phyloP scores from a whole-genome alignment of 2,113 vertebrate species.

The Anarrhichthys ocellatus region DNA sequence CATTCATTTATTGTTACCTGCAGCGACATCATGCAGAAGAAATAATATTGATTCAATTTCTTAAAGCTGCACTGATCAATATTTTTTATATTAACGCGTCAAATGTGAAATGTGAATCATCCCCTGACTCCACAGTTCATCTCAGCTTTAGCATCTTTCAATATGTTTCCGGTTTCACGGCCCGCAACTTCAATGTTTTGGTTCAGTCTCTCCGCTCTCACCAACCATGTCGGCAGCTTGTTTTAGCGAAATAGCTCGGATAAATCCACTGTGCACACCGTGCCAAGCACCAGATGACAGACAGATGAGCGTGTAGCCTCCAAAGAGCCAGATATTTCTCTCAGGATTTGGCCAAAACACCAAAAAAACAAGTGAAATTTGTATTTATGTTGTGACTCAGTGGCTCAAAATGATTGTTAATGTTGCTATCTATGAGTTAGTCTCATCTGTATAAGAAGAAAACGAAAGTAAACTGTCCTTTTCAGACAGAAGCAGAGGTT shows the following conservation, averaged over 20 bases:
- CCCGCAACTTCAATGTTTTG: neutral
- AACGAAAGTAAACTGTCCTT: neutral
- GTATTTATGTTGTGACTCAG: neutral
- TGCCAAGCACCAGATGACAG: neutral
- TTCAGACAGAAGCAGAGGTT: neutral
- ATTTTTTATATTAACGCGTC: neutral
- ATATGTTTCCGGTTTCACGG: no score
- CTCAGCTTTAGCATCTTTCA: neutral
- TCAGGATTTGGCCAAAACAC: neutral
- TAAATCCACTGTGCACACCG: neutral
- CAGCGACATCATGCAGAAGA: neutral
- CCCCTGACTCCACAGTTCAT: neutral
- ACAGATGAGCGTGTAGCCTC: neutral
- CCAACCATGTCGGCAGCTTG: neutral
- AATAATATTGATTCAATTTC: neutral
- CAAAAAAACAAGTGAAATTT: neutral
- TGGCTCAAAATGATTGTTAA: neutral
- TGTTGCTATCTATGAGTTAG: neutral
- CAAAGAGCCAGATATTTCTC: neutral
- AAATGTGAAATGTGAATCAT: neutral
- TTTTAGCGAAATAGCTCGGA: neutral
- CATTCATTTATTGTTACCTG: neutral
- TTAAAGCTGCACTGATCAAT: neutral
- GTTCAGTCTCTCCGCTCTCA: neutral
- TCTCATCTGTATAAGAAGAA: no score